These are phyloP conservation scores for Tympanuchus pallidicinctus DNA, from an alignment of 2,113 vertebrate genomes.

Conservation along the genomic window DNA sequence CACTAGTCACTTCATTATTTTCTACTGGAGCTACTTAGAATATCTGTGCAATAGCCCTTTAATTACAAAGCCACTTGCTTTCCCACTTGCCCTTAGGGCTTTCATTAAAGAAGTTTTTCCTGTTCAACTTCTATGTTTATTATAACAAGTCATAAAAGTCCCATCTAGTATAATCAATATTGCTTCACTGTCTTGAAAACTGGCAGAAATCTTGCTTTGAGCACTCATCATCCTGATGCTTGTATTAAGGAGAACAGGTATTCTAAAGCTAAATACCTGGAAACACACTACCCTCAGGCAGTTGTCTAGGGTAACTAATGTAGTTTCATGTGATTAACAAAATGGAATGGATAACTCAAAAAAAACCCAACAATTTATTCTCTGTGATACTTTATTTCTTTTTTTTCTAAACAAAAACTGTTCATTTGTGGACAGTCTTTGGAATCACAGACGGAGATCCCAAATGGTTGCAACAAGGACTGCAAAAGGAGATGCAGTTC, in stretches of 20 bases:
- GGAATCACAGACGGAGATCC: neutral
- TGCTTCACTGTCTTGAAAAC: neutral
- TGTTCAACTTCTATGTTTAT: neutral
- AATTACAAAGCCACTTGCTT: neutral
- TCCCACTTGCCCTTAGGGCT: neutral
- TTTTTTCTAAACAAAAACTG: neutral
- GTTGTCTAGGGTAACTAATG: neutral
- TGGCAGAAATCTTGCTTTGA: neutral
- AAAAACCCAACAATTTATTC: neutral
- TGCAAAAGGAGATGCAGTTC: neutral
- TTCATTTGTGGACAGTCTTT: neutral
- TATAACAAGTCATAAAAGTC: neutral
- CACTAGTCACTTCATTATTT: neutral
- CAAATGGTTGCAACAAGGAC: neutral
- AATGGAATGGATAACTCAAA: neutral
- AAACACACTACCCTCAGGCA: neutral
- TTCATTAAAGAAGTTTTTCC: neutral
- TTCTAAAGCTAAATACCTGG: neutral
- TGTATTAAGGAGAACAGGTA: neutral
- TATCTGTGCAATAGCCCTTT: neutral
- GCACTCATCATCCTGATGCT: neutral
- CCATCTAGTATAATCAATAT: neutral
- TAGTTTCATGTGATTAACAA: neutral
- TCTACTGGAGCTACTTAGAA: conserved; percentile 2
- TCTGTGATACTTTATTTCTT: neutral